Evolutionary conservation across 2,888 invertebrate species (phyloP), one percentile per base, ranked within the genome.

Genomic region (Hirudinaria manillensis): DNA sequence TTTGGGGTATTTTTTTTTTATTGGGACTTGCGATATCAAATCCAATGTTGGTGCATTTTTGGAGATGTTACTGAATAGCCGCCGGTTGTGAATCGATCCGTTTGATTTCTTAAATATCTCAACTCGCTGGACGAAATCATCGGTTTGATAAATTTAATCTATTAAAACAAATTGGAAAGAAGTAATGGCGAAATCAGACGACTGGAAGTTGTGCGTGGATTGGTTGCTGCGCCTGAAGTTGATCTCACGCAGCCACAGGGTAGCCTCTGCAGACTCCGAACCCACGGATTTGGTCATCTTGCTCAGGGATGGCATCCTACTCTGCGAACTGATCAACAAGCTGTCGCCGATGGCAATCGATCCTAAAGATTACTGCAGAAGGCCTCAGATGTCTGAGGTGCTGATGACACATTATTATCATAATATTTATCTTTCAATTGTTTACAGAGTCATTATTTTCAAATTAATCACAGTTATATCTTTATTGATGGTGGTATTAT

Each of bases 371-470:
- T 93, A 97, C 81, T 94, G 93, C 87, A 91, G 93, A 81, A 91
- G 94, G 83, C 96, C 96, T 66, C 94, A 96, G 87, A 92, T 94
- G 91, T 96, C 97, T 79, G 95, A 93, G 90, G 94, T 94, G 16
- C 24, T 3, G 27, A 68, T 29, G 27, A 29, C n/a, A 29, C 24
- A 27, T 24, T 32, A 4, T 68, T 32, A 68, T 68, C 24, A 21
- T 13, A 66, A 19, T 66, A 21, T 66, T 24, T 66, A 27, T 36
- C 6, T 32, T 36, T 27, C 29, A 10, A 29, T 29, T 6, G 34
- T 10, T 68, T 32, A 7, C 21, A 27, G 13, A 61, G 21, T 53
- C 13, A 61, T 16, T 27, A 61, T 61, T 27, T 61, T n/a, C 29
- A 21, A 61, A 61, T 61, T 61, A 61, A 61, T 1, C 27, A 61